phyloP scores from a whole-genome alignment of 2,113 vertebrate genomes.

The Gulo gulo region DNA sequence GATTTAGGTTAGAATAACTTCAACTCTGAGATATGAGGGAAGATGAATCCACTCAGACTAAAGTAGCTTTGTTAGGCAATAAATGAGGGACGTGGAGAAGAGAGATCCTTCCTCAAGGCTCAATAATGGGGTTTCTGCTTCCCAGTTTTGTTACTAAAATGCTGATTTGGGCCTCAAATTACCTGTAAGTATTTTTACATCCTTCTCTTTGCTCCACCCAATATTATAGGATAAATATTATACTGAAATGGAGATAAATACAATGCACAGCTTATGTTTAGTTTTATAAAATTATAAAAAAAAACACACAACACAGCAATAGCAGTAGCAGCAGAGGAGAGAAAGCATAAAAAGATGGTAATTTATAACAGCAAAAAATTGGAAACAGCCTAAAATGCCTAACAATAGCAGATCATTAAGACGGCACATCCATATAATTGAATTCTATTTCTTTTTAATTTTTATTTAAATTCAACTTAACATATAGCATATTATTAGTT shows the following conservation, averaged over 20 bases:
- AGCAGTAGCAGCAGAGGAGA: neutral
- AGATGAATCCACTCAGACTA: neutral
- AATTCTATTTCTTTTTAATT: neutral
- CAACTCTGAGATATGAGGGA: neutral
- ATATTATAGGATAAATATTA: constrained; percentile 2
- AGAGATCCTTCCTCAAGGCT: constrained; percentile 18
- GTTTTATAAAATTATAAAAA: neutral
- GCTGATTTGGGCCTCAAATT: constrained; percentile 27
- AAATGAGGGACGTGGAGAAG: neutral
- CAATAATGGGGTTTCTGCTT: constrained; percentile 16
- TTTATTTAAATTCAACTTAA: neutral
- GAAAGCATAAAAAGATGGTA: neutral
- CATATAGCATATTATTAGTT: neutral
- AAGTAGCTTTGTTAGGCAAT: neutral
- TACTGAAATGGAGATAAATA: constrained; percentile 21
- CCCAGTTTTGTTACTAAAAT: constrained; percentile 38
- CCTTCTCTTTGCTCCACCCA: neutral
- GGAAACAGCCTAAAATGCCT: neutral
- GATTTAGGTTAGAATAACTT: constrained; percentile 10
- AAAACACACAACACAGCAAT: neutral
- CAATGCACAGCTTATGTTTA: neutral
- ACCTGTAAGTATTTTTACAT: constrained; percentile 31
- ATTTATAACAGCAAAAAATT: neutral
- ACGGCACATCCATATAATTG: neutral
- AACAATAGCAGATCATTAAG: neutral